phyloP scores from a whole-genome alignment of 1,140 invertebrate species.

The Danaus melanippus region DNA sequence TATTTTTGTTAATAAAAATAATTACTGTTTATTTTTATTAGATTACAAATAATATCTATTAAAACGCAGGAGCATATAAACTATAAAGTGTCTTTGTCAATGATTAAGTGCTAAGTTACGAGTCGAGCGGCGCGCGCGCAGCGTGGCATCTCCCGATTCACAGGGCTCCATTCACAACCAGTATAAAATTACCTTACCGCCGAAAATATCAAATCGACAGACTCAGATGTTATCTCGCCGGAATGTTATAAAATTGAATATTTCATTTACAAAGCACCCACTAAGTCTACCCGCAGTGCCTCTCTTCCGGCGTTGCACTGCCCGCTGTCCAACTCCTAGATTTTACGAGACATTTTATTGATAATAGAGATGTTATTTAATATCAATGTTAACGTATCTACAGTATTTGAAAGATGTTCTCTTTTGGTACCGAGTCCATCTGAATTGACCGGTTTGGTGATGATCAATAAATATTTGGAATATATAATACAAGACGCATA shows the following conservation, averaged over 20 bases:
- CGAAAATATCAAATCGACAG: conserved; percentile 70
- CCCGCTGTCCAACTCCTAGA: conserved; percentile 27
- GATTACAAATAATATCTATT: conserved; percentile 2
- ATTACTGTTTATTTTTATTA: too few relatives aligned
- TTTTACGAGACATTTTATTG: conserved; percentile 57
- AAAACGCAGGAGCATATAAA: background rate
- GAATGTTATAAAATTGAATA: conserved; percentile 71
- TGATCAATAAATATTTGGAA: conserved; percentile 43
- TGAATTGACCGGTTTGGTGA: conserved; percentile 40
- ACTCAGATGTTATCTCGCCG: conserved; percentile 56
- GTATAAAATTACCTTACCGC: conserved; percentile 65
- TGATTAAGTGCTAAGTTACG: conserved; percentile 70
- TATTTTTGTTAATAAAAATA: too few relatives aligned
- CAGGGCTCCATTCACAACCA: conserved; percentile 48
- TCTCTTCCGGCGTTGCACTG: conserved; percentile 42
- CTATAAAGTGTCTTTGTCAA: conserved; percentile 61
- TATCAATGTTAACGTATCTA: conserved; percentile 62
- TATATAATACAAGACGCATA: conserved; percentile 24
- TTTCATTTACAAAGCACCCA: conserved; percentile 53
- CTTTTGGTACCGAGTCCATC: conserved; percentile 13
- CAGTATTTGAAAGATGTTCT: conserved; percentile 37
- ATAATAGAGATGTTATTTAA: conserved; percentile 69
- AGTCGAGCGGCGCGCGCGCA: conserved; percentile 47
- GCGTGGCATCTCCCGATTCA: conserved; percentile 29
- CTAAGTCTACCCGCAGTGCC: conserved; percentile 40